Base-by-base conservation (phyloP, 1,140 invertebrate species). In the Atta texana region DNA sequence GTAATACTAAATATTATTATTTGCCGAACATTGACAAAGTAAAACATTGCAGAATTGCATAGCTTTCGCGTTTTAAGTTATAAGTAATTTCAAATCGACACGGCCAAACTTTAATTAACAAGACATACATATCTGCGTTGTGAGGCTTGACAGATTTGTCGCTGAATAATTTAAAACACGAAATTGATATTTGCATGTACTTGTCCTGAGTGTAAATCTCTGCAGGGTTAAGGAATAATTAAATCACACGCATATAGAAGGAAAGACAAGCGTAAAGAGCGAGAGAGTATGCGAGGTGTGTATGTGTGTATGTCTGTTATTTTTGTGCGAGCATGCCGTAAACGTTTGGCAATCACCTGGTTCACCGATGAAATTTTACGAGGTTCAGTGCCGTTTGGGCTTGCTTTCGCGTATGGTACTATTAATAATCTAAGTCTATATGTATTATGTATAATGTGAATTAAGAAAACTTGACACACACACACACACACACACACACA, bases 381-480 rank as follows among this genome's bases (percentile, higher is more conserved):
- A 53, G 57, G 3, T 55, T 63, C 39, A 63, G 59, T 81, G 75
- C 88, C 88, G 80, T 69, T 88, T 84, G 89, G 76, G 77, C 89
- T 90, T 87, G 89, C 89, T 90, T 90, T 90, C 81, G 55, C 89
- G 81, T 87, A 90, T 76, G 71, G 55, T 77, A 90, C 86, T 90
- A 90, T 90, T 91, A 86, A 71, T 91, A 88, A 88, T 90, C 89
- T 94, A 95, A 95, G 94, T 94, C 93, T 94, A 94, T 94, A 90
- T 91, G 93, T 95, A 94, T 92, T 95, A 93, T 94, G 94, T 94
- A 95, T 94, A 95, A 94, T 92, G 34, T 39, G 91, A 93, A 94
- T 93, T 94, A 94, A 94, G 93, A 91, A 93, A 92, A 94, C 92
- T 94, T 93, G 93, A 95, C 93, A 94, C 93, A 93, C 49, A 57